Evolutionary conservation across 2,113 vertebrate genomes (phyloP).

Genomic region (Junco hyemalis): DNA sequence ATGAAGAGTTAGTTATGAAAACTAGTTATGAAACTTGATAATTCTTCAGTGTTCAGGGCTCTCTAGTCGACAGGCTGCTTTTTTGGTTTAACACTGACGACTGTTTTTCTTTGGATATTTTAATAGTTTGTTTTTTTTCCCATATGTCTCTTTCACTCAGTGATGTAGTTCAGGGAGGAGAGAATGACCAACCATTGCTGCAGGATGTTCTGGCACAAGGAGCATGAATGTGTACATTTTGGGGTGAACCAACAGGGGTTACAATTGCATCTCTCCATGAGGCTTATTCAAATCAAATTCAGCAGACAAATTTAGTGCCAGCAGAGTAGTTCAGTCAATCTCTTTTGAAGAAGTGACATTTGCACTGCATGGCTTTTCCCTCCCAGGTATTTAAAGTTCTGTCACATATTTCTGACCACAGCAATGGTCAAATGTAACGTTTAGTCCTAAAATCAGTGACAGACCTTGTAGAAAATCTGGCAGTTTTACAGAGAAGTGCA

Average conservation of each 20-base stretch:
- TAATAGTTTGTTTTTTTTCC: not conserved
- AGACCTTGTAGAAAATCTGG: not conserved
- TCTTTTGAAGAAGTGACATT: not conserved
- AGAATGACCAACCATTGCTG: not conserved
- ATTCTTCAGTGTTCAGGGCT: not conserved
- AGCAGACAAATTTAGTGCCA: not conserved
- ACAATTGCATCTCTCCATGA: not conserved
- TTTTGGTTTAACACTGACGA: not conserved
- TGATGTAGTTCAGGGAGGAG: not conserved
- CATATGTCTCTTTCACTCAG: not conserved
- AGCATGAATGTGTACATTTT: not conserved
- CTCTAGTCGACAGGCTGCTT: not conserved
- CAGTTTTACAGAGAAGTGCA: not conserved
- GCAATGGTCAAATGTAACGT: not conserved
- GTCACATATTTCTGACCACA: not conserved
- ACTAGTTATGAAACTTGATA: not conserved
- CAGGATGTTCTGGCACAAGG: not conserved
- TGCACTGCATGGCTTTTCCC: not conserved
- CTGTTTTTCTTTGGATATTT: not conserved
- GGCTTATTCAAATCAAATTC: not conserved
- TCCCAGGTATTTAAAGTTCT: not conserved
- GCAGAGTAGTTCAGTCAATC: not conserved
- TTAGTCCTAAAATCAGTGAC: not conserved
- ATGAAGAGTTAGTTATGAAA: not conserved
- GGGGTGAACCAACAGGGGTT: not conserved